Conservation (phyloP, 2,888 invertebrate genomes). For the Trachelus stipa region DNA sequence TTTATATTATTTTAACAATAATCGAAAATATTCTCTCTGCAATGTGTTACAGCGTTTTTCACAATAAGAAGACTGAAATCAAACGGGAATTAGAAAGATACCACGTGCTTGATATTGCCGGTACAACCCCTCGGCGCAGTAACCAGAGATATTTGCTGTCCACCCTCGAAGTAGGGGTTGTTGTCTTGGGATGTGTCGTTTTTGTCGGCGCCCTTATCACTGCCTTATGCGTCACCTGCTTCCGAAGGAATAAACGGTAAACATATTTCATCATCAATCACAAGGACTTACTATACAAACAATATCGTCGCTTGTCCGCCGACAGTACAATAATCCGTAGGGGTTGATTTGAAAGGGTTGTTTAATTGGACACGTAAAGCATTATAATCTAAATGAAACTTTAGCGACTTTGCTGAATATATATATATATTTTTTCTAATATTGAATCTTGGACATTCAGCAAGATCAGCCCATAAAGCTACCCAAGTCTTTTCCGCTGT, state of each 20-base stretch:
- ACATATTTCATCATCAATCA: conserved; percentile 24
- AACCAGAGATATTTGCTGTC: conserved; percentile 69
- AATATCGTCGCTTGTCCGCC: background rate
- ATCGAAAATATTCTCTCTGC: background rate
- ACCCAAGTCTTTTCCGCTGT: background rate
- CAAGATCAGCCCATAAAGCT: background rate
- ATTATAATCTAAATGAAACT: background rate
- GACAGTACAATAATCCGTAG: background rate
- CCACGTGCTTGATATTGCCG: conserved; percentile 76
- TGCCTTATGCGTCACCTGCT: conserved; percentile 81
- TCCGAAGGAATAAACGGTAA: conserved; percentile 74
- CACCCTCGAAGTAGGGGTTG: conserved; percentile 83
- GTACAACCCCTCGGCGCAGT: conserved; percentile 61
- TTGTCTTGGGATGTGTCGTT: conserved; percentile 83
- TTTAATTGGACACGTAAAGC: background rate
- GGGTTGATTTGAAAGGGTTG: background rate
- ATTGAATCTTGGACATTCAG: background rate
- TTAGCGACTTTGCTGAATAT: background rate
- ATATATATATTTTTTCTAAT: background rate
- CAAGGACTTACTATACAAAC: background rate
- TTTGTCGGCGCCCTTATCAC: conserved; percentile 85
- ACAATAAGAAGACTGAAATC: conserved; percentile 72
- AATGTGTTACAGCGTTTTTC: conserved; percentile 70
- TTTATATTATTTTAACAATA: background rate
- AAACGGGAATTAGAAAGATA: conserved; percentile 76